Base-by-base conservation (phyloP, 2,113 vertebrate species). In the Chlamydotis undulata region DNA sequence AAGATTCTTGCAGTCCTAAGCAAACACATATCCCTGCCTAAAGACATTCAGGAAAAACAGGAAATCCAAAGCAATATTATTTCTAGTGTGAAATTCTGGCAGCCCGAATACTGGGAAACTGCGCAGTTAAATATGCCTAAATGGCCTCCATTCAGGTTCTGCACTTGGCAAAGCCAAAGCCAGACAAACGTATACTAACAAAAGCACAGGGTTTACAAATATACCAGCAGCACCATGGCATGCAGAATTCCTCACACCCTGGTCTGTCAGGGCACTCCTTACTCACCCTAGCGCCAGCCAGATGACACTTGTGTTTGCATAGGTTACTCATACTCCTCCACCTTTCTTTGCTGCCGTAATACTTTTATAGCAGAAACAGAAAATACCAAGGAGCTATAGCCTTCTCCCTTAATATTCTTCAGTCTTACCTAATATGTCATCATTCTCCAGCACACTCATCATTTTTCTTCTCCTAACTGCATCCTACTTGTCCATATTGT, bases 311-410 rank as follows among this genome's bases (percentile, higher is more conserved):
- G 6, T 84, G 74, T 94, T 96, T 94, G 89, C 89, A 69, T n/a
- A 89, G 61, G 25, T 89, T 96, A 69, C 79, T 94, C 96, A 90
- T 31, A 71, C 53, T 78, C 78, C 92, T 86, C 94, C 90, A 89
- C 83, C 88, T 68, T 82, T 87, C 86, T 87, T 91, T 87, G 53
- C 86, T 75, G 49, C 50, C 22, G 23, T 60, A 69, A 64, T 26
- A 5, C 41, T 45, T 82, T 45, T 61, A 60, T 29, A 82, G 47
- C 33, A 94, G 68, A 90, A 59, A 85, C 8, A 47, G 33, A 63
- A 81, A 70, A 78, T 18, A 55, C 5, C 15, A 23, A 76, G 13
- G 18, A 69, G 39, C 14, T 15, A 45, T 24, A 49, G 24, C 33
- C 35, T 84, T 60, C 60, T 79, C 29, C 18, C 24, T 89, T 53